phyloP scores from a whole-genome alignment of 1,140 invertebrate genomes.

The Drosophila grimshawi region DNA sequence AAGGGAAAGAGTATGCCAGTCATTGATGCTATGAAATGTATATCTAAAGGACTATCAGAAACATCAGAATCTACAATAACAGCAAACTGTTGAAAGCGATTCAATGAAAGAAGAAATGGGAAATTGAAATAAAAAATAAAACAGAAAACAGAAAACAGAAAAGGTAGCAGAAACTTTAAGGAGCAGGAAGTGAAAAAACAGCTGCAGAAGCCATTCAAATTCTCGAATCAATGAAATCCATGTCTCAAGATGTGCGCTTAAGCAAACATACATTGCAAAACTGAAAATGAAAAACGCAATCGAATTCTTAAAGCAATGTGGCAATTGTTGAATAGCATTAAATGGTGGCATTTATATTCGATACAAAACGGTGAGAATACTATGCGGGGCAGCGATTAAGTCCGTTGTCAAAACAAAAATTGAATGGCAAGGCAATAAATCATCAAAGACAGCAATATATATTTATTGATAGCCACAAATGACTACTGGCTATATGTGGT shows the following conservation, averaged over 20 bases:
- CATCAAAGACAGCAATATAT: slow-evolving; percentile 67
- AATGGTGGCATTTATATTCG: not conserved
- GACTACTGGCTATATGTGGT: slow-evolving; percentile 31
- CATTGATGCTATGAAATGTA: slow-evolving; percentile 56
- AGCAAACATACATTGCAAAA: slow-evolving; percentile 30
- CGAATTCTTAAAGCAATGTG: not conserved
- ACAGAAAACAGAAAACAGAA: not conserved
- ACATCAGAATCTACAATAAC: slow-evolving; percentile 28
- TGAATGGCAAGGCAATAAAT: slow-evolving; percentile 65
- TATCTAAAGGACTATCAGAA: slow-evolving; percentile 53
- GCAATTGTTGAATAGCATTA: not conserved
- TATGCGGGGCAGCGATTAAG: not conserved
- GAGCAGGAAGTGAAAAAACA: slow-evolving; percentile 22
- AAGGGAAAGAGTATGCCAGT: slow-evolving; percentile 36
- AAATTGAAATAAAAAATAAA: no score
- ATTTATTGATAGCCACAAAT: slow-evolving; percentile 66
- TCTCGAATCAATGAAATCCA: slow-evolving; percentile 67
- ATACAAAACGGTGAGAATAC: not conserved
- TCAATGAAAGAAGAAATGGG: not conserved
- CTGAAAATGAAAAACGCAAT: slow-evolving; percentile 34
- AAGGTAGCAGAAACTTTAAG: slow-evolving; percentile 27
- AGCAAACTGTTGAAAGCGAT: slow-evolving; percentile 45
- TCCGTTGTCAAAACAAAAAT: slow-evolving; percentile 32
- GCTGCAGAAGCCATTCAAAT: slow-evolving; percentile 47
- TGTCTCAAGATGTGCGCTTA: slow-evolving; percentile 51